Conservation (phyloP, 2,888 invertebrate species). For the Anagyrus pseudococci region DNA sequence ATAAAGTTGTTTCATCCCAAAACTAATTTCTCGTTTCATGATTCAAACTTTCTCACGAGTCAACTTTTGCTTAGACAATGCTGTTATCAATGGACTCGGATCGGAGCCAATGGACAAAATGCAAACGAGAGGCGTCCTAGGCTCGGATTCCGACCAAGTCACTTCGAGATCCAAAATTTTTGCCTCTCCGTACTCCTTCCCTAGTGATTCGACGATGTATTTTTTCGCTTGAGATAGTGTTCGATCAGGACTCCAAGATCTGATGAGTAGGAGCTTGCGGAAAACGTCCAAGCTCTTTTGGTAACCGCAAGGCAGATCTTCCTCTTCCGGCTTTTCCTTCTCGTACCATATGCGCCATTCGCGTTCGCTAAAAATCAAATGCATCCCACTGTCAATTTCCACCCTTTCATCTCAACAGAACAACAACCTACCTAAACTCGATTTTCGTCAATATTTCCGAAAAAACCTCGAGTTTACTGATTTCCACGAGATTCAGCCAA, state of each 20-base stretch:
- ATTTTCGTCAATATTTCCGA: constrained; percentile 83
- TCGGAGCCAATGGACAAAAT: constrained; percentile 95
- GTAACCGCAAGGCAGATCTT: constrained; percentile 89
- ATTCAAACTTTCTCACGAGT: constrained; percentile 72
- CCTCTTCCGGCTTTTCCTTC: constrained; percentile 90
- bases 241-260: constrained; percentile 95
- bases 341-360: constrained; percentile 94
- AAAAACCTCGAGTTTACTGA: constrained; percentile 84
- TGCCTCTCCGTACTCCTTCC: constrained; percentile 88
- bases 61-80: constrained; percentile 84
- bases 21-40: too few species aligned
- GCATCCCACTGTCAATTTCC: background rate
- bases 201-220: constrained; percentile 89
- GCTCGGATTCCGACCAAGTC: constrained; percentile 90
- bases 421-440: constrained; percentile 57
- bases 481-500: constrained; percentile 94
- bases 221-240: constrained; percentile 91
- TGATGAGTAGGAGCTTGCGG: constrained; percentile 81
- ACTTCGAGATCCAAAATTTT: constrained; percentile 89
- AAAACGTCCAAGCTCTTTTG: constrained; percentile 86
- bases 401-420: background rate
- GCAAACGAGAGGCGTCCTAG: constrained; percentile 87
- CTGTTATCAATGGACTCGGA: constrained; percentile 92
- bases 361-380: constrained; percentile 69
- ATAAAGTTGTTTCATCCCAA: constrained; percentile 6